A percentile compares a stretch with the other conserved stretches of the same genome.
phyloP scores from a whole-genome alignment of 2,888 invertebrate species.

The Hesperia comma region DNA sequence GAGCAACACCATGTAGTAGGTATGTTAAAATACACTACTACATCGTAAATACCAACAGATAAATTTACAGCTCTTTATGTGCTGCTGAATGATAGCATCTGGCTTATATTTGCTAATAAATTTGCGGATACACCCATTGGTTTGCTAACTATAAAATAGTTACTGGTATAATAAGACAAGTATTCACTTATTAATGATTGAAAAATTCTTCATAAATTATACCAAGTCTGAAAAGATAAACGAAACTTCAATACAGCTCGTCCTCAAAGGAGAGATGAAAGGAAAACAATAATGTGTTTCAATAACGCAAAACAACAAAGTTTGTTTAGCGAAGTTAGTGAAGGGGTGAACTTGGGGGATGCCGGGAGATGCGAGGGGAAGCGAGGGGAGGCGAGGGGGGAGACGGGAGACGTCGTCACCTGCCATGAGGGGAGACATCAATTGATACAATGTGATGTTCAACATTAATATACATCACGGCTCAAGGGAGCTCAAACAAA shows the following conservation, averaged over 20 bases:
- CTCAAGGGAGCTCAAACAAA: slow-evolving; percentile 33
- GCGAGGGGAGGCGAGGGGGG: slow-evolving; percentile 7
- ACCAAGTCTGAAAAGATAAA: slow-evolving; percentile 53
- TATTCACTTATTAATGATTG: slow-evolving; percentile 35
- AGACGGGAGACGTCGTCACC: slow-evolving; percentile 44
- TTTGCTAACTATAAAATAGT: neutral
- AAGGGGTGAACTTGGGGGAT: slow-evolving; percentile 49
- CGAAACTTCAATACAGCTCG: slow-evolving; percentile 52
- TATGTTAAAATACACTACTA: no score
- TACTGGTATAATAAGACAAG: neutral
- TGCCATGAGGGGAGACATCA: slow-evolving; percentile 46
- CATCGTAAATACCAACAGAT: slow-evolving; percentile 14
- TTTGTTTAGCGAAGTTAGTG: slow-evolving; percentile 69
- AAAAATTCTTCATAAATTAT: slow-evolving; percentile 50
- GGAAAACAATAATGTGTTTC: slow-evolving; percentile 79
- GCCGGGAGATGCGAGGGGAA: slow-evolving; percentile 40
- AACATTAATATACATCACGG: slow-evolving; percentile 47
- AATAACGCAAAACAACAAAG: slow-evolving; percentile 77
- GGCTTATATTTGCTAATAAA: slow-evolving; percentile 19
- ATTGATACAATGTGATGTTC: slow-evolving; percentile 54
- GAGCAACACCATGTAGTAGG: no score
- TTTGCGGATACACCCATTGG: neutral
- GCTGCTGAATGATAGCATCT: slow-evolving; percentile 21
- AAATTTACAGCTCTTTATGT: slow-evolving; percentile 18
- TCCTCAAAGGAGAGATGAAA: slow-evolving; percentile 71